Conservation (phyloP, 2,113 vertebrate species). For the Gobio gobio region DNA sequence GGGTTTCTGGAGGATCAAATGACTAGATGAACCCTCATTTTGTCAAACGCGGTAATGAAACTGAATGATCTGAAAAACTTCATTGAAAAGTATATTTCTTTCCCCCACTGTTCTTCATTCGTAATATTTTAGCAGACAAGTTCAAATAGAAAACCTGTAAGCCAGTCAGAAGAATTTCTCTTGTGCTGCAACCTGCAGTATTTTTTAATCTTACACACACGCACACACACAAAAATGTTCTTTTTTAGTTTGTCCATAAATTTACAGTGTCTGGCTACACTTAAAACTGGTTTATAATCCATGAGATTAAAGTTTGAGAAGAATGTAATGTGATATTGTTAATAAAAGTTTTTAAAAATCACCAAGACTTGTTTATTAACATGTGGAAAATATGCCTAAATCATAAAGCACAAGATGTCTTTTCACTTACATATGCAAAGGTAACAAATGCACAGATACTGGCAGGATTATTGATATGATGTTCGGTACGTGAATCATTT, state of each 20-base stretch:
- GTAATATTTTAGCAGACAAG: background rate
- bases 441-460: background rate
- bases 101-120: background rate
- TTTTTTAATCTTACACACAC: background rate
- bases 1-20: background rate
- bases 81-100: background rate
- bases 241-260: background rate
- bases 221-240: background rate
- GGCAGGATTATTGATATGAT: background rate
- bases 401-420: background rate
- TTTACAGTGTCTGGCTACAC: constrained; percentile 31
- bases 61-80: background rate
- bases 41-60: background rate
- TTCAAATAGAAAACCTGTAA: background rate
- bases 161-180: background rate
- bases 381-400: background rate
- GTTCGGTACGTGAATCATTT: background rate
- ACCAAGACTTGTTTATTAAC: background rate
- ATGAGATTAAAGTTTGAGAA: constrained; percentile 30
- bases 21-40: background rate
- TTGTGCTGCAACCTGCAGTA: background rate
- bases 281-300: constrained; percentile 12
- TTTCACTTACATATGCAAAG: background rate
- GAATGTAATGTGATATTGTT: constrained; percentile 68
- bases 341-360: constrained; percentile 38